These are phyloP conservation scores for Cenopis cana DNA, from an alignment of 2,888 invertebrate species.

Conservation along the genomic window DNA sequence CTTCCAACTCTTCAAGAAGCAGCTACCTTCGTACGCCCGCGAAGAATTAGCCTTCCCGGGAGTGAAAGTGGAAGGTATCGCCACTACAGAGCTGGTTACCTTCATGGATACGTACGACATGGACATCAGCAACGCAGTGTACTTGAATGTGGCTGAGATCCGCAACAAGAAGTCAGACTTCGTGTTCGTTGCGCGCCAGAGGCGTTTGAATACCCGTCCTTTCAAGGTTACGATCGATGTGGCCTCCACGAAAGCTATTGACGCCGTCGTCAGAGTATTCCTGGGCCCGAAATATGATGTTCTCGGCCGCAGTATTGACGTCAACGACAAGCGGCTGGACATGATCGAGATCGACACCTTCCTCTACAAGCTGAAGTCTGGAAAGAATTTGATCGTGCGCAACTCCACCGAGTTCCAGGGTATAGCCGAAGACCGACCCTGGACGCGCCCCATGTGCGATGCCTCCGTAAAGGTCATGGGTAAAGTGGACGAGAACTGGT, in stretches of 20 bases:
- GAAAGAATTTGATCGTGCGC: conserved; percentile 88
- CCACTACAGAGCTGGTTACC: conserved; percentile 87
- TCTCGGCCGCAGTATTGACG: conserved; percentile 83
- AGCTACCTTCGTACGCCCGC: conserved; percentile 84
- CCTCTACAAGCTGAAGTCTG: conserved; percentile 86
- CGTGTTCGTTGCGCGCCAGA: conserved; percentile 83
- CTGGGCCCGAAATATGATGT: conserved; percentile 89
- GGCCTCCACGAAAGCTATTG: conserved; percentile 82
- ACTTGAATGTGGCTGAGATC: conserved; percentile 77
- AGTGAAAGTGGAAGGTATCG: conserved; percentile 85
- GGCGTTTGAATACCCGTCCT: conserved; percentile 87
- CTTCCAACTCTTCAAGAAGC: conserved; percentile 86
- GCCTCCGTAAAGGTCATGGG: conserved; percentile 53
- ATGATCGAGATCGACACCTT: conserved; percentile 84
- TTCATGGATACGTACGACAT: conserved; percentile 89
- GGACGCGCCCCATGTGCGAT: conserved; percentile 68
- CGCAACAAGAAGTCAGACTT: conserved; percentile 79
- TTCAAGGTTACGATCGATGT: conserved; percentile 86
- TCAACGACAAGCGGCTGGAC: conserved; percentile 74
- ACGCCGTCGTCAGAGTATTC: conserved; percentile 88
- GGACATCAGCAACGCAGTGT: conserved; percentile 87
- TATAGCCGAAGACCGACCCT: conserved; percentile 85
- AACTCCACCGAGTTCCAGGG: conserved; percentile 88
- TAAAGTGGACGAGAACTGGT: conserved; percentile 78
- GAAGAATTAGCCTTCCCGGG: conserved; percentile 86